Conservation (phyloP, 2,797 vertebrate genomes). For the Balearica regulorum region DNA sequence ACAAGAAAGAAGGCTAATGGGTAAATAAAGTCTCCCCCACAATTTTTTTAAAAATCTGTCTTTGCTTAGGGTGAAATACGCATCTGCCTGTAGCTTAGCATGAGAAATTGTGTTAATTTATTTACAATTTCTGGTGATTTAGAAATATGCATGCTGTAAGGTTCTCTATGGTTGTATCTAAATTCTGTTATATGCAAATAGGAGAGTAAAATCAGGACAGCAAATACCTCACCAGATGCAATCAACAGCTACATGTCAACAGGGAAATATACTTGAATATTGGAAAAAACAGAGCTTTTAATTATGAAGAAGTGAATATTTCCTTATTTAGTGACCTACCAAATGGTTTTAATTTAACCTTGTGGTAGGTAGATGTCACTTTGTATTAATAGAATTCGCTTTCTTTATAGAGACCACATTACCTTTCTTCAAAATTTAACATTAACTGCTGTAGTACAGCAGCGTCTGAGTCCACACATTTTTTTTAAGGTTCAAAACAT, state of each 20-base stretch:
- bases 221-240: neutral
- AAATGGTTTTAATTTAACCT: slow-evolving; percentile 68
- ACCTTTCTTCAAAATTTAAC: neutral
- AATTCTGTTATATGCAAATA: neutral
- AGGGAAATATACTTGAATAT: neutral
- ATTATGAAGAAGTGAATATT: slow-evolving; percentile 63
- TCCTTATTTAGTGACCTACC: slow-evolving; percentile 49
- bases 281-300: slow-evolving; percentile 56
- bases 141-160: neutral
- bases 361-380: slow-evolving; percentile 51
- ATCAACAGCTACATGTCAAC: slow-evolving; percentile 7
- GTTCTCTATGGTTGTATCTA: neutral
- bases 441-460: neutral
- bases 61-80: neutral
- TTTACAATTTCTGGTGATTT: neutral
- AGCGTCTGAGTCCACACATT: neutral
- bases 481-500: neutral
- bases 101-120: slow-evolving; percentile 24
- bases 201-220: neutral
- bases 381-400: slow-evolving; percentile 49
- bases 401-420: slow-evolving; percentile 24
- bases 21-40: neutral
- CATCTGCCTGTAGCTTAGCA: neutral
- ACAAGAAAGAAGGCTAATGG: neutral
- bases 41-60: neutral